These are phyloP conservation scores for Drosophila kikkawai DNA, from an alignment of 1,140 invertebrate genomes.

Conservation along the genomic window DNA sequence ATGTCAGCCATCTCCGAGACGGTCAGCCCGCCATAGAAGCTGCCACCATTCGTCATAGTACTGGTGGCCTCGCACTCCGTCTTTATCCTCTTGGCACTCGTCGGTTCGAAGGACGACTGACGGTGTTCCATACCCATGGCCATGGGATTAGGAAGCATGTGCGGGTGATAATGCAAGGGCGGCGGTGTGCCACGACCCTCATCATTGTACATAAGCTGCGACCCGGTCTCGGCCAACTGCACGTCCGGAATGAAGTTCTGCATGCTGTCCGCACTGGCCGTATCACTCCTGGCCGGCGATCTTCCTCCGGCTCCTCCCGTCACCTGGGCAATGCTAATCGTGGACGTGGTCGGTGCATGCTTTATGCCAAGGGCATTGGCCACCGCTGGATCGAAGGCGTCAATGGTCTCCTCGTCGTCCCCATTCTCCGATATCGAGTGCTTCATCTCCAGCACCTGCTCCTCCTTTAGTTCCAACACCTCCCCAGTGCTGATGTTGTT, in stretches of 20 bases:
- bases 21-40: constrained; percentile 49
- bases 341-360: constrained; percentile 9
- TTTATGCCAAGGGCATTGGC: constrained; percentile 52
- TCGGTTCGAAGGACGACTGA: constrained; percentile 37
- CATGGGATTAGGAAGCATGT: constrained; percentile 30
- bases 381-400: constrained; percentile 76
- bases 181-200: constrained; percentile 49
- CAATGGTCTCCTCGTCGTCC: constrained; percentile 79
- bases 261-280: constrained; percentile 75
- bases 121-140: constrained; percentile 21
- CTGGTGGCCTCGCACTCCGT: constrained; percentile 72
- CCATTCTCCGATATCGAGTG: constrained; percentile 78
- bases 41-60: constrained; percentile 39
- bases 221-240: constrained; percentile 69
- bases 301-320: background rate
- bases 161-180: constrained; percentile 52
- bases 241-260: constrained; percentile 82
- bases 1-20: constrained; percentile 72
- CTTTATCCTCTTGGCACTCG: constrained; percentile 69
- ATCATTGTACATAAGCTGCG: constrained; percentile 61
- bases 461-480: background rate
- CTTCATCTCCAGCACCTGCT: constrained; percentile 60
- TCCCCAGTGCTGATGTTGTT: constrained; percentile 33
- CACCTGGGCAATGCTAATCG: constrained; percentile 8
- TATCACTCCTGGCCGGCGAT: constrained; percentile 70